phyloP scores from a whole-genome alignment of 2,797 vertebrate genomes.

The Sphenodon punctatus region DNA sequence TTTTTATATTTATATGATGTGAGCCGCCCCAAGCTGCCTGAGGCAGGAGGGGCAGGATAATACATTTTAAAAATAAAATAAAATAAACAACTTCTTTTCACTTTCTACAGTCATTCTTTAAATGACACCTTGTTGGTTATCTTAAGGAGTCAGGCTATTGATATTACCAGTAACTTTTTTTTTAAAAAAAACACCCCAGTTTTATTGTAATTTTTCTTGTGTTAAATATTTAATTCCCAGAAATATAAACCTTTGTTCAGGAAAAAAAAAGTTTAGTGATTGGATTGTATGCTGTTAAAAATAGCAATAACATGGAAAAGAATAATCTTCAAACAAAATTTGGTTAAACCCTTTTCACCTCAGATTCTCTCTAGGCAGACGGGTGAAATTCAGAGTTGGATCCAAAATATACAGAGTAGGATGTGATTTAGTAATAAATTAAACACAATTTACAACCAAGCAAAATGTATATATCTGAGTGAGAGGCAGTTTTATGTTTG shows the following conservation, averaged over 20 bases:
- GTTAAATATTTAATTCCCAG: no score
- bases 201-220: no score
- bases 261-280: background rate
- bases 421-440: background rate
- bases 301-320: background rate
- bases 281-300: no score
- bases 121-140: background rate
- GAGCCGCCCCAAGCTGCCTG: no score
- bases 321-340: background rate
- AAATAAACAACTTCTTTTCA: no score
- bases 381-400: background rate
- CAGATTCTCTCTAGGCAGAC: background rate
- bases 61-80: no score
- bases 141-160: background rate
- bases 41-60: no score
- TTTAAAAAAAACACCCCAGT: no score
- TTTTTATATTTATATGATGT: no score
- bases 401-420: no score
- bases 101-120: no score
- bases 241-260: no score
- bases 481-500: background rate
- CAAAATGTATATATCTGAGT: background rate
- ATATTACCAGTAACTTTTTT: background rate
- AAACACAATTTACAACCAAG: background rate
- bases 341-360: background rate